These are phyloP conservation scores for Melospiza melodia DNA, from an alignment of 2,113 vertebrate species.

Conservation along the genomic window DNA sequence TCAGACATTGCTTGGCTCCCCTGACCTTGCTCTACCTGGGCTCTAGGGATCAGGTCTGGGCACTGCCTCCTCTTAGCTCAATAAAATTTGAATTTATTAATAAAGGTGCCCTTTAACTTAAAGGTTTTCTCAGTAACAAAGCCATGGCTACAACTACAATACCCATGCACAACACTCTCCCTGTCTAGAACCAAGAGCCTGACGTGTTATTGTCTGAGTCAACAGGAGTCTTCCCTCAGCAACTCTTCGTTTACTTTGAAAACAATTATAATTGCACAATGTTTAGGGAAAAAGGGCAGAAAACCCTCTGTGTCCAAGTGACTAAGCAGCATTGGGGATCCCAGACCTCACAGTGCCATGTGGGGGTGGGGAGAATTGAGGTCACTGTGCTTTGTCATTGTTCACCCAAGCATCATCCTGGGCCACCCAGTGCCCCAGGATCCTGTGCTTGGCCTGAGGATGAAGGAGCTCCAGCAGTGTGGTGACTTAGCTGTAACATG, in stretches of 20 bases:
- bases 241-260: neutral
- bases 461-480: neutral
- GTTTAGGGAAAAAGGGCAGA: neutral
- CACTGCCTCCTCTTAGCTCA: neutral
- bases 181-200: neutral
- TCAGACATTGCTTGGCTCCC: neutral
- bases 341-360: fast-evolving
- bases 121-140: neutral
- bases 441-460: fast-evolving
- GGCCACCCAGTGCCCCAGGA: neutral
- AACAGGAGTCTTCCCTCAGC: neutral
- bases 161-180: neutral
- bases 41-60: neutral
- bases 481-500: fast-evolving
- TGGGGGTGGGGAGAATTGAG: fast-evolving
- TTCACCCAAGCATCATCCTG: neutral
- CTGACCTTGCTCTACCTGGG: neutral
- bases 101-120: neutral
- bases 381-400: neutral
- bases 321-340: neutral
- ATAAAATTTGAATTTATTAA: neutral
- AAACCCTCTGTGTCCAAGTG: neutral
- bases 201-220: neutral
- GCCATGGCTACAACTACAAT: neutral
- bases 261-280: neutral